Conservation (phyloP, 2,797 vertebrate genomes). For the Spondyliosoma cantharus region DNA sequence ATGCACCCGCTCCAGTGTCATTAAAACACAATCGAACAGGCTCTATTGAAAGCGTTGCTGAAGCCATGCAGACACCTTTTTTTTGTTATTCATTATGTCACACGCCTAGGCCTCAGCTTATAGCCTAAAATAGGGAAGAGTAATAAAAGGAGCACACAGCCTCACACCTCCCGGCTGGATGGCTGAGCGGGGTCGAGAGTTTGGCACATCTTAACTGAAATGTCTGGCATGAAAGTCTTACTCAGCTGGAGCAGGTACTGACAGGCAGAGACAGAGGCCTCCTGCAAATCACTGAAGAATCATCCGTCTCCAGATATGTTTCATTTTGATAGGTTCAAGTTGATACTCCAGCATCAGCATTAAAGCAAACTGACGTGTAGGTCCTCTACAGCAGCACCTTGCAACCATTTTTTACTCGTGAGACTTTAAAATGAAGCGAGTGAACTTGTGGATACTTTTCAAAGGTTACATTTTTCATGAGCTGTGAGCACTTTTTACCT, state of each 20-base stretch:
- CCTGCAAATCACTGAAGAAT: constrained; percentile 20
- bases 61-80: constrained; percentile 54
- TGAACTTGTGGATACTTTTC: not conserved
- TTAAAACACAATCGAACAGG: constrained; percentile 40
- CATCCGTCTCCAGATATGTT: constrained; percentile 19
- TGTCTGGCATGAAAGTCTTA: constrained; percentile 46
- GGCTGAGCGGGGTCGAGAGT: constrained; percentile 32
- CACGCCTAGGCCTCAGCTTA: constrained; percentile 26
- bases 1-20: constrained; percentile 31
- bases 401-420: not conserved
- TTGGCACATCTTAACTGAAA: constrained; percentile 54
- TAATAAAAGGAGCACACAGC: constrained; percentile 48
- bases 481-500: not conserved
- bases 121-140: constrained; percentile 37
- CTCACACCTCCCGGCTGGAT: constrained; percentile 54
- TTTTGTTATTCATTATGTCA: constrained; percentile 53
- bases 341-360: not conserved
- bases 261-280: constrained; percentile 51
- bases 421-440: not conserved
- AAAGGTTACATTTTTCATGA: not conserved
- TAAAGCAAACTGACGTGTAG: not conserved
- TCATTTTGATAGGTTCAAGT: constrained; percentile 28
- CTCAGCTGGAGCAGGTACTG: constrained; percentile 46
- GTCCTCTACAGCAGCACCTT: not conserved
- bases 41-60: constrained; percentile 39